phyloP scores from a whole-genome alignment of 2,113 vertebrate genomes.

The Hydrolagus affinis region DNA sequence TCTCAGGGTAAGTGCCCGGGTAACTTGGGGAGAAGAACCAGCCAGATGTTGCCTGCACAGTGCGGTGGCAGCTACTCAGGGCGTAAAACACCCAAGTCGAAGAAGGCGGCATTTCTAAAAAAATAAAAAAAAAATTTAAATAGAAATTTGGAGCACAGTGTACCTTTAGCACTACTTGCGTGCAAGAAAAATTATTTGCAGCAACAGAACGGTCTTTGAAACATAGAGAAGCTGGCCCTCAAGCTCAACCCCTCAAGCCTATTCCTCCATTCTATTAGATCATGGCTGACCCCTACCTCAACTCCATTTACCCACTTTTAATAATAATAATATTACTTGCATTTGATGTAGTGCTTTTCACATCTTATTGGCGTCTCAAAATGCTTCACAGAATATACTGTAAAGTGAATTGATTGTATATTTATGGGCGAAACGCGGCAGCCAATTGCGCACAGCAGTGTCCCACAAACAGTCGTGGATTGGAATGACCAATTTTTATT shows the following conservation, averaged over 20 bases:
- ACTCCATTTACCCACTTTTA: too few species aligned
- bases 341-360: too few species aligned
- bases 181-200: not conserved
- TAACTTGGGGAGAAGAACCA: slow-evolving; percentile 57
- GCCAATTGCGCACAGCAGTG: too few species aligned
- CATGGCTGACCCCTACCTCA: not conserved
- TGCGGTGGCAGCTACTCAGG: slow-evolving; percentile 56
- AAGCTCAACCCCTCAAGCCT: not conserved
- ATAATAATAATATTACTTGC: too few species aligned
- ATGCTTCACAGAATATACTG: too few species aligned
- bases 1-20: slow-evolving; percentile 44
- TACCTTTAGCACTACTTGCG: not conserved
- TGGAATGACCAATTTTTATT: too few species aligned
- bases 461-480: too few species aligned
- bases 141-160: not conserved
- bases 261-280: not conserved
- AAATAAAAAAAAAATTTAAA: not conserved
- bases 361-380: too few species aligned
- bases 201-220: not conserved
- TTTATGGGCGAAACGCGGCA: too few species aligned
- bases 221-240: too few species aligned
- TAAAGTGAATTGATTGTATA: too few species aligned
- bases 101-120: not conserved
- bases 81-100: slow-evolving; percentile 49
- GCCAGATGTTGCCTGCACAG: slow-evolving; percentile 40